Base-by-base conservation (phyloP, 2,888 invertebrate genomes). In the Vannuccia rotundouncinata region DNA sequence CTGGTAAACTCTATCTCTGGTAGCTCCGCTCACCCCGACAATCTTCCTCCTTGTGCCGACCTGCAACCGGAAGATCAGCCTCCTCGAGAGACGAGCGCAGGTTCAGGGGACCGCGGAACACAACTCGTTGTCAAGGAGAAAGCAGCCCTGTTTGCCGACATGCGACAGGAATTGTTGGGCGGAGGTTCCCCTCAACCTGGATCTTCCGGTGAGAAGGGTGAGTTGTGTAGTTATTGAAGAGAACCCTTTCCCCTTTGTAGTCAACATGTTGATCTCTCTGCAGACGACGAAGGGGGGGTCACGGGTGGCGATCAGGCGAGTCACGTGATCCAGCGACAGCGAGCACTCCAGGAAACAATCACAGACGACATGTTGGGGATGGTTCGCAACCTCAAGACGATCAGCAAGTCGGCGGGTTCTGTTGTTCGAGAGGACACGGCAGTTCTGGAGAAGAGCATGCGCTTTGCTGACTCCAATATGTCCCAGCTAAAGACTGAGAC, bases 291-390 rank as follows among this genome's bases (percentile, higher is more conserved):
- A 5, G 45, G 10, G 10, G 45, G 45, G 10, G 17, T 45, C 45
- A 45, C 45, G 10, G 45, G 17, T 45, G 45, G 5, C 17, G 45
- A 5, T 17, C 5, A 5, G 10, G 17, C 45, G 10, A 13, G 10
- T 17, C 45, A 17, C 45, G 45, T 17, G 10, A 45, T 45, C 17
- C 45, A 45, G 45, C 45, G 45, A 5, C 45, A 75, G 75, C 75
- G 75, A 22, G 75, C 22, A 0, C 75, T 75, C 29, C 75, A 75
- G 75, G 75, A 22, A 22, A 28, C 25, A 22, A 30, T 75, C 75
- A 75, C 75, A 10, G 75, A 75, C 29, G 30, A 75, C 75, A 75
- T 75, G 75, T 27, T 75, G 1, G 30, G 75, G 25, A 10, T 75
- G 75, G 75, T 30, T n/a, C 1, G 75, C 22, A 29, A 28, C 29